Evolutionary conservation across 2,888 invertebrate genomes (phyloP).

Genomic region (Pandemis heparana): DNA sequence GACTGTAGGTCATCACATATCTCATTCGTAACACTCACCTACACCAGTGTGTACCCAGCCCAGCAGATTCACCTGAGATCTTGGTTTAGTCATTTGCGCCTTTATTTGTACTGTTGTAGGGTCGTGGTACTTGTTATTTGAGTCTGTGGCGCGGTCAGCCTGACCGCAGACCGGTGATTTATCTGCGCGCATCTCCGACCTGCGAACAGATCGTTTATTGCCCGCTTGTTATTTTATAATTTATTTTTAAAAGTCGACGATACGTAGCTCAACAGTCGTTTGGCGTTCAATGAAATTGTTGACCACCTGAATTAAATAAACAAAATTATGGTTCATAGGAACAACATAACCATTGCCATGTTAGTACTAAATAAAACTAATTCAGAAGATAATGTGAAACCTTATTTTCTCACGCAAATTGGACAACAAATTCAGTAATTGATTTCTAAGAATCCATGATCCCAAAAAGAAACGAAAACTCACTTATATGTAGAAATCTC

Average conservation of each 20-base stretch:
- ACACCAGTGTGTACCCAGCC: conserved; percentile 21
- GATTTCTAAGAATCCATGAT: neutral
- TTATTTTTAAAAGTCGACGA: conserved; percentile 84
- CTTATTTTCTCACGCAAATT: neutral
- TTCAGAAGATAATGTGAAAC: neutral
- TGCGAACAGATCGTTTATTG: conserved; percentile 83
- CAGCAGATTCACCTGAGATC: conserved; percentile 25
- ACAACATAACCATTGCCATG: neutral
- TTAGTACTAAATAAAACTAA: no score
- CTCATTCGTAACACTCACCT: conserved; percentile 71
- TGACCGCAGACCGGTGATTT: conserved; percentile 70
- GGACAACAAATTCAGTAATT: neutral
- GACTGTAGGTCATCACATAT: conserved; percentile 64
- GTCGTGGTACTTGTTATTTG: conserved; percentile 4
- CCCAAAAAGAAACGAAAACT: neutral
- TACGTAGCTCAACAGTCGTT: conserved; percentile 64
- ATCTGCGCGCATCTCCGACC: conserved; percentile 81
- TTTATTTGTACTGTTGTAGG: conserved; percentile 10
- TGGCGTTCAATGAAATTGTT: conserved; percentile 6
- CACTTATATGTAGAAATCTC: neutral
- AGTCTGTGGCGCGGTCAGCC: conserved; percentile 15
- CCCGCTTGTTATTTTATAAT: conserved; percentile 84
- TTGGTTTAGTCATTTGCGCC: conserved; percentile 5
- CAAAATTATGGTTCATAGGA: neutral
- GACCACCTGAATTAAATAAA: conserved; percentile 11